Percentiles rank a stretch among this genome's conserved stretches.
These are phyloP conservation scores for Chydorus sphaericus DNA, from an alignment of 2,888 invertebrate genomes.

Conservation along the genomic window DNA sequence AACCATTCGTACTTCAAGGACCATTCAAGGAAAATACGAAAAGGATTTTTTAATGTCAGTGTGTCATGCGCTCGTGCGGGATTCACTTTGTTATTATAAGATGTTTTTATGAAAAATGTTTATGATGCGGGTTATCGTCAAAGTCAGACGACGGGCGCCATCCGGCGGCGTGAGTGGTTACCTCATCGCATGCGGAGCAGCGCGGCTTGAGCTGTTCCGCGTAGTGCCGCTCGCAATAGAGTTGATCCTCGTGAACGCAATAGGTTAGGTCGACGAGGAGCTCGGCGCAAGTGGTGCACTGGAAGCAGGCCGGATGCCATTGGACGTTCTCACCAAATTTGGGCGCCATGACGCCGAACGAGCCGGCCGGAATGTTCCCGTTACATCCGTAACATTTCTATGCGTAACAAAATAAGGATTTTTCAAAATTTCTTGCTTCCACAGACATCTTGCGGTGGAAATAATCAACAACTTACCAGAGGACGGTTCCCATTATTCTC, in stretches of 20 bases:
- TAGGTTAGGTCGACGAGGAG: slow-evolving; percentile 91
- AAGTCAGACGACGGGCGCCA: neutral
- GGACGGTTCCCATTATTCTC: slow-evolving; percentile 28
- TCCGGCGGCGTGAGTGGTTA: slow-evolving; percentile 37
- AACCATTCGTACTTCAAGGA: no score
- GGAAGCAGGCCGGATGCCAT: slow-evolving; percentile 90
- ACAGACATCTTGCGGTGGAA: neutral
- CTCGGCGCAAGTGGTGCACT: slow-evolving; percentile 75
- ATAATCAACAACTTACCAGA: neutral
- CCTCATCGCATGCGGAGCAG: slow-evolving; percentile 96
- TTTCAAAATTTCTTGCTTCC: slow-evolving; percentile 12
- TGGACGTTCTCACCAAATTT: slow-evolving; percentile 53
- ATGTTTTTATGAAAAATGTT: no score
- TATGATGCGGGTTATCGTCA: no score
- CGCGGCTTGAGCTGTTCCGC: slow-evolving; percentile 89
- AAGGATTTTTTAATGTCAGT: no score
- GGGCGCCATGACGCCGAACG: slow-evolving; percentile 69
- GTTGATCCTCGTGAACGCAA: slow-evolving; percentile 72
- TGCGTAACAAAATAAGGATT: slow-evolving; percentile 3
- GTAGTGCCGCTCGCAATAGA: slow-evolving; percentile 91
- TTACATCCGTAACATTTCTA: slow-evolving; percentile 73
- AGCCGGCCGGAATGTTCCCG: slow-evolving; percentile 59
- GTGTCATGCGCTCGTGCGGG: no score
- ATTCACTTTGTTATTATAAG: no score
- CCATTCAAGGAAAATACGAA: no score